These are phyloP conservation scores for Planococcus citri DNA, from an alignment of 1,140 invertebrate species.

Conservation along the genomic window DNA sequence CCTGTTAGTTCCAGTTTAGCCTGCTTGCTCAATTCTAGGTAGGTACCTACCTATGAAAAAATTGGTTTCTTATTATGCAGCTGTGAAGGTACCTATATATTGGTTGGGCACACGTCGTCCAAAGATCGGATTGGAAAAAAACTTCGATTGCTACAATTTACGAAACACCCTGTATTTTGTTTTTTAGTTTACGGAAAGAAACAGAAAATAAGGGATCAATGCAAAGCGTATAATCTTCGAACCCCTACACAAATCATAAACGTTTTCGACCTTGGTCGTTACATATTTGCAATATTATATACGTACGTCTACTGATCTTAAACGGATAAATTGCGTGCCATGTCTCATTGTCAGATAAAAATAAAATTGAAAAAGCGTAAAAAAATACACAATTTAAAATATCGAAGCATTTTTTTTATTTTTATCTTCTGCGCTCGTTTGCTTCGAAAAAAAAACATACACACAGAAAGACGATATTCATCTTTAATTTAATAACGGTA, in stretches of 20 bases:
- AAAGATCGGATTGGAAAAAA: too few species aligned
- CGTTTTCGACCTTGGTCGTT: not conserved
- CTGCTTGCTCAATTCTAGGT: too few species aligned
- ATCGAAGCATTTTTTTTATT: not conserved
- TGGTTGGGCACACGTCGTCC: too few species aligned
- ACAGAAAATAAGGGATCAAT: too few species aligned
- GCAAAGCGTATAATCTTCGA: not conserved
- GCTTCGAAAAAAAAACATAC: not conserved
- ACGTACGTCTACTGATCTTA: not conserved
- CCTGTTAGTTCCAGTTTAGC: too few species aligned
- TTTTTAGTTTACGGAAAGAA: too few species aligned
- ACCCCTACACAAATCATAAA: not conserved
- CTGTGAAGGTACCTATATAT: too few species aligned
- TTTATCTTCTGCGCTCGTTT: too few species aligned
- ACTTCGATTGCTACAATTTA: too few species aligned
- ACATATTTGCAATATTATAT: not conserved
- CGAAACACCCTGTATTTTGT: too few species aligned
- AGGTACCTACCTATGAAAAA: too few species aligned
- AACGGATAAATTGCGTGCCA: not conserved
- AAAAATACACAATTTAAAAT: not conserved
- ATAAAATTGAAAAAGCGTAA: not conserved
- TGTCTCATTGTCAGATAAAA: not conserved
- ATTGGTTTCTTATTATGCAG: too few species aligned
- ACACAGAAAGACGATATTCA: not conserved
- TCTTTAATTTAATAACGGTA: constrained; percentile 4